Percentiles rank a stretch among this genome's conserved stretches.
phyloP scores from a whole-genome alignment of 2,797 vertebrate species.

The Gymnodraco acuticeps region DNA sequence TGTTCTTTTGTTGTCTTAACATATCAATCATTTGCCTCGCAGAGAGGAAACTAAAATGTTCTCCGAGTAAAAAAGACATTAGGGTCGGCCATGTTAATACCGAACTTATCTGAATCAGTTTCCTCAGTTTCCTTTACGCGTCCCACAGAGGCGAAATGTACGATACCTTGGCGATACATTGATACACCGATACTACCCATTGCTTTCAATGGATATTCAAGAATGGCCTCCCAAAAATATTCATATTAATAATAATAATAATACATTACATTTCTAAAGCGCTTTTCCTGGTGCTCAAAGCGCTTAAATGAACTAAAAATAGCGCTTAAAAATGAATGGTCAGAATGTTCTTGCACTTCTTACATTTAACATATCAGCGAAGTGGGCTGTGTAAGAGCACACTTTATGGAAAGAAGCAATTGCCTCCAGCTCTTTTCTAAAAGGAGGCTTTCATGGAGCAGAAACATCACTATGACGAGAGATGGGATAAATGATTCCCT shows the following conservation, averaged over 20 bases:
- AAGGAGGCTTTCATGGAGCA: neutral
- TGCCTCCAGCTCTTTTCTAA: neutral
- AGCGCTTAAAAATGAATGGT: too few relatives aligned
- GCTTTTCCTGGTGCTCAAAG: too few relatives aligned
- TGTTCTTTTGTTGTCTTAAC: neutral
- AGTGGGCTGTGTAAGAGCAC: neutral
- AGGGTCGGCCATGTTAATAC: neutral
- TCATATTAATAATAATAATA: too few relatives aligned
- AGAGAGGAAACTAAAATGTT: neutral
- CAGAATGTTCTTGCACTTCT: neutral
- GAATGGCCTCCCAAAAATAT: neutral
- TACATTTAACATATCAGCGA: neutral
- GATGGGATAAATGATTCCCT: slow-evolving; percentile 8
- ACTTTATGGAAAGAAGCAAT: neutral
- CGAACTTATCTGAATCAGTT: neutral
- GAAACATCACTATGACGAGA: neutral
- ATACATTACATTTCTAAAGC: too few relatives aligned
- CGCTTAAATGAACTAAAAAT: too few relatives aligned
- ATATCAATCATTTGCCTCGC: neutral
- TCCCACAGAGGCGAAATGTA: too few relatives aligned
- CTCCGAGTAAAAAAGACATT: neutral
- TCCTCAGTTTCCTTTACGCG: too few relatives aligned
- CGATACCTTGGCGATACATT: neutral
- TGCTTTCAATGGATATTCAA: neutral
- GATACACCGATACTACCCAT: neutral